These are phyloP conservation scores for Rhopalosiphum padi DNA, from an alignment of 1,140 invertebrate genomes.

Conservation along the genomic window DNA sequence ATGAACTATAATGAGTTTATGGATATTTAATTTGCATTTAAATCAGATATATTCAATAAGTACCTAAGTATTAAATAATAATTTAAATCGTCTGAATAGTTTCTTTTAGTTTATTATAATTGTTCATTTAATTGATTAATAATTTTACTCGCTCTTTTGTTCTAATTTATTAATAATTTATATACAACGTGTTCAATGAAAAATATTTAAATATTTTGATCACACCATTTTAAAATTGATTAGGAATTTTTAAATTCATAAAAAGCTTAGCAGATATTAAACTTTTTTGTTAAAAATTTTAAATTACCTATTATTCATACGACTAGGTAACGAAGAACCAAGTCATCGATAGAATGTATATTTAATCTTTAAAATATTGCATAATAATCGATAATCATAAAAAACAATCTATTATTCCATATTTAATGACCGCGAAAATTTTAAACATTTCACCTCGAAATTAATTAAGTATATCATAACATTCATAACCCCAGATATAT, in stretches of 20 bases:
- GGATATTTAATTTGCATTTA: not conserved
- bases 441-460: not conserved
- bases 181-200: not conserved
- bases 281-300: not conserved
- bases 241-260: not conserved
- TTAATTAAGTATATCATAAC: not conserved
- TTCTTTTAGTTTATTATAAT: not conserved
- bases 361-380: not conserved
- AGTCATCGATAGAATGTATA: not conserved
- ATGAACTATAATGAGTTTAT: not conserved
- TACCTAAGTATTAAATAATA: not conserved
- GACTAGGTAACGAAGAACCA: not conserved
- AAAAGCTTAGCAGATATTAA: not conserved
- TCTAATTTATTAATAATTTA: not conserved
- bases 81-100: not conserved
- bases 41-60: not conserved
- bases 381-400: not conserved
- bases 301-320: not conserved
- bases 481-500: not conserved
- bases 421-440: not conserved
- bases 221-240: not conserved
- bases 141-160: not conserved
- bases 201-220: not conserved
- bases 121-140: not conserved
- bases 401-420: not conserved